Conservation (phyloP, 1,140 invertebrate genomes). For the Aradophagus sp. region DNA sequence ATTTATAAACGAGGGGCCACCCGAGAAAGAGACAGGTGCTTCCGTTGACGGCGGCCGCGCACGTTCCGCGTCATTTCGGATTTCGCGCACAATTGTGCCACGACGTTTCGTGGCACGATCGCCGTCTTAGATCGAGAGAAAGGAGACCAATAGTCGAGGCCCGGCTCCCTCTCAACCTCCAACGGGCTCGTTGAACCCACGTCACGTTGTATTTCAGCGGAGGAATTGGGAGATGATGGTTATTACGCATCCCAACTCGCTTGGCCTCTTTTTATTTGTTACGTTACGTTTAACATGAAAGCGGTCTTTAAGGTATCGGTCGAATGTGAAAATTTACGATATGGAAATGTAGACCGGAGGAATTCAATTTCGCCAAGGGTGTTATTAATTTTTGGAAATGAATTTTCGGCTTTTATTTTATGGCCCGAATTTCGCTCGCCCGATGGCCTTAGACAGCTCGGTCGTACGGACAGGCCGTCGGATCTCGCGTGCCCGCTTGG, state of each 20-base stretch:
- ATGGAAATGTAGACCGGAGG: slow-evolving; percentile 43
- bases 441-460: slow-evolving; percentile 14
- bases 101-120: slow-evolving; percentile 13
- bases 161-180: too few relatives aligned
- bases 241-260: slow-evolving; percentile 42
- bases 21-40: slow-evolving; percentile 69
- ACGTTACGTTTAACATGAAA: slow-evolving; percentile 44
- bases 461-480: too few relatives aligned
- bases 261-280: slow-evolving; percentile 35
- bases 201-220: slow-evolving; percentile 34
- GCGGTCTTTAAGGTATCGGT: slow-evolving; percentile 42
- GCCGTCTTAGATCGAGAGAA: too few relatives aligned
- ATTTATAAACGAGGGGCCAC: slow-evolving; percentile 70
- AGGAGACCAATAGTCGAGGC: slow-evolving; percentile 16
- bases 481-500: too few relatives aligned
- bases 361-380: slow-evolving; percentile 47
- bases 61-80: slow-evolving; percentile 53
- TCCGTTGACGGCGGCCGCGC: slow-evolving; percentile 58
- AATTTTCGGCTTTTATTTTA: slow-evolving; percentile 49
- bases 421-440: slow-evolving; percentile 19
- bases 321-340: slow-evolving; percentile 52
- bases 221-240: slow-evolving; percentile 49
- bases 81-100: slow-evolving; percentile 42
- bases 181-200: slow-evolving; percentile 27
- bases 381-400: slow-evolving; percentile 53